phyloP scores from a whole-genome alignment of 2,888 invertebrate species.

The Cheilosia urbana region DNA sequence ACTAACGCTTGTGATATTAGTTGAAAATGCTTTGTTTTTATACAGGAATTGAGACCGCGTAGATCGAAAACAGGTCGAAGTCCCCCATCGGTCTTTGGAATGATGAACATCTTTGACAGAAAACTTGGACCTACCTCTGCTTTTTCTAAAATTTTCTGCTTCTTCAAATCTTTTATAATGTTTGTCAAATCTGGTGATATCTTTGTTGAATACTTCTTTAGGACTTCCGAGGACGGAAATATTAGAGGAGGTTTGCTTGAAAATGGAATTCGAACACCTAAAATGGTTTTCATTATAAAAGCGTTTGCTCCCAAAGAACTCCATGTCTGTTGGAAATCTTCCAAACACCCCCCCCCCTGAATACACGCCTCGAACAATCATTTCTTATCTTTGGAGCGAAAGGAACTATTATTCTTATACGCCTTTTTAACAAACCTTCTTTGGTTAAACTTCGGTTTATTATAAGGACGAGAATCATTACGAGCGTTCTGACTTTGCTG shows the following conservation, averaged over 20 bases:
- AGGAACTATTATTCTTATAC: constrained; percentile 21
- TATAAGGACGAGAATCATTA: too few species aligned
- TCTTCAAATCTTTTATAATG: too few species aligned
- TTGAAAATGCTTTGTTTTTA: too few species aligned
- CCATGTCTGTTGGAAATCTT: constrained; percentile 12
- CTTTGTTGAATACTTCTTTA: too few species aligned
- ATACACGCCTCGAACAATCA: not conserved
- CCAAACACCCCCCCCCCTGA: constrained; percentile 6
- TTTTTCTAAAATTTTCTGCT: too few species aligned
- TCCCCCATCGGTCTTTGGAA: too few species aligned
- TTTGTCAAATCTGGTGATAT: too few species aligned
- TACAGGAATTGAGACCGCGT: too few species aligned
- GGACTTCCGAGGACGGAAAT: not conserved
- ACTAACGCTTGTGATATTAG: too few species aligned
- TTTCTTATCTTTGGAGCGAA: constrained; percentile 23
- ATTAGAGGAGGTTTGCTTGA: constrained; percentile 1
- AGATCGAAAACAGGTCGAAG: too few species aligned
- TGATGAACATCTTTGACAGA: too few species aligned
- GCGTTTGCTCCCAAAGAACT: constrained; percentile 21
- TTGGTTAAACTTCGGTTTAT: not conserved
- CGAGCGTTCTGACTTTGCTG: constrained; percentile 1
- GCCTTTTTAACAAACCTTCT: not conserved
- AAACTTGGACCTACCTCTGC: too few species aligned
- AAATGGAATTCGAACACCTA: constrained; percentile 31
- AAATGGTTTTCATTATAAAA: constrained; percentile 32